Evolutionary conservation across 2,888 invertebrate species (phyloP).

Genomic region (Perizoma flavofasciatum): DNA sequence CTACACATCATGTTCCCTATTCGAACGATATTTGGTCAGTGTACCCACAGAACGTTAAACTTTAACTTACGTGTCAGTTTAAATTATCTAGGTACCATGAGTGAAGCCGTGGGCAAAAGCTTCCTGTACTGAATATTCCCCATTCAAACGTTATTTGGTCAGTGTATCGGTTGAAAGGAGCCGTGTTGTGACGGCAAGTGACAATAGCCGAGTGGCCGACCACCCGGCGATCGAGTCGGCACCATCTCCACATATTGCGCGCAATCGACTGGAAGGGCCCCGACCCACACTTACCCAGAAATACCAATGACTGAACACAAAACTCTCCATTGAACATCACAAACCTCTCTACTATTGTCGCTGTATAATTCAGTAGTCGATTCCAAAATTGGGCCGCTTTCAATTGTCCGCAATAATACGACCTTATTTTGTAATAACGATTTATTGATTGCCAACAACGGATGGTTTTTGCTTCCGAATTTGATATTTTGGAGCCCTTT

Average conservation of each 20-base stretch:
- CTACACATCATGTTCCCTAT: too few relatives aligned
- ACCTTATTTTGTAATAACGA: constrained; percentile 51
- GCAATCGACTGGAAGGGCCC: constrained; percentile 69
- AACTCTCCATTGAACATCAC: constrained; percentile 47
- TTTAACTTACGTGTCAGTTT: too few relatives aligned
- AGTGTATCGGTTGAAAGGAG: constrained; percentile 36
- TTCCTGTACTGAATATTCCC: too few relatives aligned
- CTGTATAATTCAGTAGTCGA: constrained; percentile 53
- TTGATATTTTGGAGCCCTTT: constrained; percentile 53
- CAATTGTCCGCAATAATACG: constrained; percentile 65
- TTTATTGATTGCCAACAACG: constrained; percentile 53
- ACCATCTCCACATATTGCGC: constrained; percentile 49
- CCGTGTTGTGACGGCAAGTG: constrained; percentile 66
- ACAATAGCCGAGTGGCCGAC: constrained; percentile 57
- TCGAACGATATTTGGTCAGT: too few relatives aligned
- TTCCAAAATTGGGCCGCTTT: constrained; percentile 62
- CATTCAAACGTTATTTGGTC: constrained; percentile 8
- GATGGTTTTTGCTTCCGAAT: constrained; percentile 48
- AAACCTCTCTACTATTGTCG: constrained; percentile 35
- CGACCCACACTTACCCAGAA: constrained; percentile 54
- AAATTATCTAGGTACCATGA: too few relatives aligned
- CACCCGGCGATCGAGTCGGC: constrained; percentile 63
- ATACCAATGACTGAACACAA: constrained; percentile 62
- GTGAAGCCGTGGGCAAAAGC: too few relatives aligned
- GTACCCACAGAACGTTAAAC: too few relatives aligned